Percentiles rank a stretch among this genome's conserved stretches.
Conservation (phyloP, 2,113 vertebrate species). For the Vireo altiloquus region DNA sequence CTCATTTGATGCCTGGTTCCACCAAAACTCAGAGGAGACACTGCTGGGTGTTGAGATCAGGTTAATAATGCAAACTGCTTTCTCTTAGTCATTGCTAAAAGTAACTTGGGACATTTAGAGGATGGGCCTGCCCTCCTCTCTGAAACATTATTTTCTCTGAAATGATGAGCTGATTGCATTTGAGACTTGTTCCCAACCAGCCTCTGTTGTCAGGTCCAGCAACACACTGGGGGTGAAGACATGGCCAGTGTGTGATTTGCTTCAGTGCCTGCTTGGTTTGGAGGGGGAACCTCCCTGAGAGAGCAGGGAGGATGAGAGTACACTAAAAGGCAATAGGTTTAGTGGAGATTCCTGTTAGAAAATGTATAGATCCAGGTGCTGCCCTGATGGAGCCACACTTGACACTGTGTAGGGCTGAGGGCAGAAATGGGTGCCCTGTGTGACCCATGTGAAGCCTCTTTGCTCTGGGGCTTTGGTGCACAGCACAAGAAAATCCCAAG, state of each 20-base stretch:
- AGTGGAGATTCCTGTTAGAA: neutral
- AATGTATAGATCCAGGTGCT: neutral
- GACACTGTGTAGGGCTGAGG: neutral
- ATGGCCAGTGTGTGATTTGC: neutral
- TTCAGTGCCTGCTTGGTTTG: neutral
- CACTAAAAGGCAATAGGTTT: neutral
- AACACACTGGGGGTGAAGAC: accelerated
- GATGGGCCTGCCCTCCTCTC: neutral
- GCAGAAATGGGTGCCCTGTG: neutral
- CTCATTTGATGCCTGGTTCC: neutral
- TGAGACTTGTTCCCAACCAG: neutral
- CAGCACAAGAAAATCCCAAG: neutral
- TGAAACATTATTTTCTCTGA: neutral
- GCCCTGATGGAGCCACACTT: neutral
- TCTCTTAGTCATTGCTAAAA: neutral
- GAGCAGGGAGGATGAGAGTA: too few relatives aligned
- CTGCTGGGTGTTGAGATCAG: neutral
- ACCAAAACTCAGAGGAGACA: neutral
- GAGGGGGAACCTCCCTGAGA: neutral
- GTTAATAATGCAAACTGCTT: neutral
- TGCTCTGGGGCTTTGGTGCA: neutral
- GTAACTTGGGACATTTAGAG: neutral
- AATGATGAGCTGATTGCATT: neutral
- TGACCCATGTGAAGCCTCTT: neutral
- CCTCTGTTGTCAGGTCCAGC: neutral